phyloP scores from a whole-genome alignment of 2,113 vertebrate species.

The Glaucomys volans region DNA sequence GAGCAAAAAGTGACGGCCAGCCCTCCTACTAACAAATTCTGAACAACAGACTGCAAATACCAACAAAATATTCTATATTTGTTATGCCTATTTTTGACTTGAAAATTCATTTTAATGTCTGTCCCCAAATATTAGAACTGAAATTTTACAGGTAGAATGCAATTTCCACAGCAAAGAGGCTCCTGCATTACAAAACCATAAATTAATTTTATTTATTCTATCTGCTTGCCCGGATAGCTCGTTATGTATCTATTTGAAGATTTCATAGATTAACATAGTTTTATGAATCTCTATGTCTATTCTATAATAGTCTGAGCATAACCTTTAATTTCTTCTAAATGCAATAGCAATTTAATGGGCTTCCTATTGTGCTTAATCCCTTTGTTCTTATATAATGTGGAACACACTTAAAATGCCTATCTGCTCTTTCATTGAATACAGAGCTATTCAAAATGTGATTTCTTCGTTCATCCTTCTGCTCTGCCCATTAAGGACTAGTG shows the following conservation, averaged over 20 bases:
- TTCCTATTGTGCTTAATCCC: conserved; percentile 61
- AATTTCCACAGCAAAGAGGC: not conserved
- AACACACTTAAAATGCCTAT: conserved; percentile 53
- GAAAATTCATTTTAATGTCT: not conserved
- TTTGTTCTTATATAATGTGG: conserved; percentile 66
- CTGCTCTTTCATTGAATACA: conserved; percentile 47
- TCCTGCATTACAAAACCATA: conserved; percentile 20
- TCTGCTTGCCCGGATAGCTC: not conserved
- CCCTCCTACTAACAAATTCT: not conserved
- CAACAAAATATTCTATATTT: not conserved
- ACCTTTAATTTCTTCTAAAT: conserved; percentile 71
- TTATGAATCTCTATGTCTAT: conserved; percentile 61
- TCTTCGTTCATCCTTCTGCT: conserved; percentile 26
- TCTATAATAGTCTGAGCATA: conserved; percentile 52
- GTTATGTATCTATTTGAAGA: conserved; percentile 44
- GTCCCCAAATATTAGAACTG: not conserved
- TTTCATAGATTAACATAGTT: conserved; percentile 64
- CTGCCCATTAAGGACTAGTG: conserved; percentile 19
- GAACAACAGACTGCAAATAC: not conserved
- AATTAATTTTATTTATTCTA: conserved; percentile 65
- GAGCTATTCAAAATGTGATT: conserved; percentile 57
- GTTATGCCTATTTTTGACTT: not conserved
- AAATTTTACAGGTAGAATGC: not conserved
- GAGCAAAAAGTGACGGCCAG: not conserved
- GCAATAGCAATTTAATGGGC: conserved; percentile 57